A percentile compares a stretch with the other conserved stretches of the same genome.
phyloP scores from a whole-genome alignment of 2,888 invertebrate species.

The Yponomeuta plumbellus region DNA sequence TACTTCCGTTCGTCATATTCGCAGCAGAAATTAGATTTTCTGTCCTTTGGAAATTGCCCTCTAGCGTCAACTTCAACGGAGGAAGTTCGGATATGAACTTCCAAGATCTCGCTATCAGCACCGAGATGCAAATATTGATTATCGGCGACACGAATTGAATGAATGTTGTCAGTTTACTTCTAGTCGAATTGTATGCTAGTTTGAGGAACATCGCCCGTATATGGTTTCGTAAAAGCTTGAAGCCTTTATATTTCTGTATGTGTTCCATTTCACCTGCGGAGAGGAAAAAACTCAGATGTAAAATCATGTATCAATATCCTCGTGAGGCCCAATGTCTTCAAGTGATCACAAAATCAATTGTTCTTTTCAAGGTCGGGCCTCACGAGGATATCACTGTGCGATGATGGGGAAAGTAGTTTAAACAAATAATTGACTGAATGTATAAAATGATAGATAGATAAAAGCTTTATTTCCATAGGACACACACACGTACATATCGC shows the following conservation, averaged over 20 bases:
- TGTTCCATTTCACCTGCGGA: constrained; percentile 47
- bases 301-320: background rate
- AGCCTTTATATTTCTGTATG: constrained; percentile 57
- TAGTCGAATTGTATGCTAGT: constrained; percentile 52
- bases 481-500: too few species aligned
- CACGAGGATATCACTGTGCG: background rate
- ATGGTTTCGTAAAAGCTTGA: constrained; percentile 56
- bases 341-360: too few species aligned
- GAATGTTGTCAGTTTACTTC: constrained; percentile 55
- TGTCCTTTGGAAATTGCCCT: constrained; percentile 54
- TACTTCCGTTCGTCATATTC: constrained; percentile 39
- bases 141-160: constrained; percentile 66
- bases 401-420: background rate
- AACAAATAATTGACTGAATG: too few species aligned
- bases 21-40: constrained; percentile 51
- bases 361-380: too few species aligned
- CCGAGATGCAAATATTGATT: constrained; percentile 62
- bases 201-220: constrained; percentile 68
- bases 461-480: too few species aligned
- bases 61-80: constrained; percentile 72
- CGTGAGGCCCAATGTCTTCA: too few species aligned
- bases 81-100: constrained; percentile 75
- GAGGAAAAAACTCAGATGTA: background rate
- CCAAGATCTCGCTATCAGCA: constrained; percentile 63
- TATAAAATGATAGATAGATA: too few species aligned